A percentile compares a stretch with the other conserved stretches of the same genome.
These are phyloP conservation scores for Phrynocephalus forsythii DNA, from an alignment of 2,797 vertebrate genomes.

Conservation along the genomic window DNA sequence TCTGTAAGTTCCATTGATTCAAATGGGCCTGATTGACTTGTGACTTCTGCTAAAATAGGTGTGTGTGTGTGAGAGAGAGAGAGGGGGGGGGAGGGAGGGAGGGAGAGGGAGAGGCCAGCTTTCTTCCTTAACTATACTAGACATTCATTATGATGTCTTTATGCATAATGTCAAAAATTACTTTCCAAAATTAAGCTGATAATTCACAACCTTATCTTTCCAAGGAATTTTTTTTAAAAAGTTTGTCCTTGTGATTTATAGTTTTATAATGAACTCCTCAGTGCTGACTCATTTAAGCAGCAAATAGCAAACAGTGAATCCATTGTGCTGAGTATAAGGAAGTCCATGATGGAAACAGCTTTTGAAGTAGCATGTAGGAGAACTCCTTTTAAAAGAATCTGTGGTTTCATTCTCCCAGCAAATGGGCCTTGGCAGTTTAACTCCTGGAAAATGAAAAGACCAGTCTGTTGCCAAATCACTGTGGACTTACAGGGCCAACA, in stretches of 20 bases:
- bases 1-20: too few species aligned
- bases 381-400: conserved; percentile 37
- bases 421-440: conserved; percentile 51
- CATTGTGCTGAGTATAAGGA: conserved; percentile 40
- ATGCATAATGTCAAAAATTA: neutral
- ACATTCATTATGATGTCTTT: neutral
- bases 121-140: rapidly evolving
- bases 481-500: conserved; percentile 47
- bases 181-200: neutral
- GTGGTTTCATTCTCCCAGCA: conserved; percentile 53
- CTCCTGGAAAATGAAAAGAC: conserved; percentile 15
- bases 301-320: conserved; percentile 14
- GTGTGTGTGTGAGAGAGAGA: neutral
- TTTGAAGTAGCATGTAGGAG: conserved; percentile 58
- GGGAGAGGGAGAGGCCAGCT: neutral
- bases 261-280: conserved; percentile 29
- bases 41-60: neutral
- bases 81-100: too few species aligned
- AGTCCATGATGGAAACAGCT: conserved; percentile 36
- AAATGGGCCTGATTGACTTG: neutral
- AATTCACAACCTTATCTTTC: neutral
- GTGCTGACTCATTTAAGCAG: neutral
- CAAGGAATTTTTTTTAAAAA: neutral
- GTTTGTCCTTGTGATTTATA: neutral
- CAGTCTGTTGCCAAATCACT: conserved; percentile 42